These are phyloP conservation scores for Nephotettix cincticeps DNA, from an alignment of 1,140 invertebrate genomes.

Conservation along the genomic window DNA sequence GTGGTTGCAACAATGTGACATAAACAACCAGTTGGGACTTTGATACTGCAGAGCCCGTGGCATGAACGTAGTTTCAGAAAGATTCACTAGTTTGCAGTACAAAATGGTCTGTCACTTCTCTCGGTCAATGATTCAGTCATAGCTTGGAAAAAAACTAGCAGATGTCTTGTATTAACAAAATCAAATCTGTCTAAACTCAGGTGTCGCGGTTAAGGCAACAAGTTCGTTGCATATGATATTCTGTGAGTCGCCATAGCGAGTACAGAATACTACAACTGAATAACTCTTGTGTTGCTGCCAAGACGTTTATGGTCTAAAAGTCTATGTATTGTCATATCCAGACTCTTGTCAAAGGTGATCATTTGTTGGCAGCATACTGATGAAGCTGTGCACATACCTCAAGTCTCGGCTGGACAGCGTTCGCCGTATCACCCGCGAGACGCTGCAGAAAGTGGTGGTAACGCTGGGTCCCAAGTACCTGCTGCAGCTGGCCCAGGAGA, in stretches of 20 bases:
- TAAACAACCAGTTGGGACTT: background rate
- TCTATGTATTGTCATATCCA: background rate
- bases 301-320: background rate
- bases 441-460: slow-evolving; percentile 84
- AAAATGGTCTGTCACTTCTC: no score
- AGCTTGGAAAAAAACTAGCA: no score
- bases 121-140: no score
- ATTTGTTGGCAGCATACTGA: slow-evolving; percentile 69
- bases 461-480: slow-evolving; percentile 83
- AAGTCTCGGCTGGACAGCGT: slow-evolving; percentile 89
- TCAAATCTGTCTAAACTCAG: no score
- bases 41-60: background rate
- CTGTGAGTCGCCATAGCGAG: no score
- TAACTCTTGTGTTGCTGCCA: background rate
- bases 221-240: no score
- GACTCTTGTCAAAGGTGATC: background rate
- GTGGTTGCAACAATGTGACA: no score
- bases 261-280: no score
- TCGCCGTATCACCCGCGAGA: slow-evolving; percentile 74
- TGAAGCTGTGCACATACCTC: slow-evolving; percentile 86
- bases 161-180: no score
- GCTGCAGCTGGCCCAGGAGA: slow-evolving; percentile 73
- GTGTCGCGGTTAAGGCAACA: no score
- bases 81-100: no score
- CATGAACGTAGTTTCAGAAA: no score